Conservation (phyloP, 2,797 vertebrate genomes). For the Sphenodon punctatus region DNA sequence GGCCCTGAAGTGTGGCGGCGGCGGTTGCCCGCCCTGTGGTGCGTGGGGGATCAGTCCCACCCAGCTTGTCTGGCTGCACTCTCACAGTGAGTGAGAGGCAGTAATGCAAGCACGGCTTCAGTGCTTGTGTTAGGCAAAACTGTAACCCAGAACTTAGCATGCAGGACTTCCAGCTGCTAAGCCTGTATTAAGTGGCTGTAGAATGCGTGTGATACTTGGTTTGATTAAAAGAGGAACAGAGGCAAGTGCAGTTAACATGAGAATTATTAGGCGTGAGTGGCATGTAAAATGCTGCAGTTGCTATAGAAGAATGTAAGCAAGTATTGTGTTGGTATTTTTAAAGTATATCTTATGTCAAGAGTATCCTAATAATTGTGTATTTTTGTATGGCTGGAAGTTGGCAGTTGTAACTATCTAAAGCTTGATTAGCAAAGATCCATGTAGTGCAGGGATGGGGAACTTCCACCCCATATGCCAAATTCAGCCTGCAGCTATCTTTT, state of each 20-base stretch:
- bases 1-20: no score
- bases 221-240: neutral
- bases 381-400: slow-evolving; percentile 9
- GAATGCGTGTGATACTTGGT: neutral
- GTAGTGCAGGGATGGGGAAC: no score
- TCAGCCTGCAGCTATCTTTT: no score
- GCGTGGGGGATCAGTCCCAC: no score
- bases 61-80: no score
- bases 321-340: slow-evolving; percentile 65
- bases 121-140: slow-evolving; percentile 22
- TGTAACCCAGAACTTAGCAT: slow-evolving; percentile 12
- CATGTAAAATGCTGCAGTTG: slow-evolving; percentile 40
- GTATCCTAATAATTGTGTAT: neutral
- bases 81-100: no score
- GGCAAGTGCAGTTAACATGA: slow-evolving; percentile 2
- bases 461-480: no score
- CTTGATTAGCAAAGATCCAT: slow-evolving; percentile 19
- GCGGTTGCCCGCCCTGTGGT: no score
- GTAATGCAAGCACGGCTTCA: neutral
- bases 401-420: neutral
- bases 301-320: slow-evolving; percentile 48
- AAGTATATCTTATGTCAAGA: slow-evolving; percentile 59
- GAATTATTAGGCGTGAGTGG: slow-evolving; percentile 10
- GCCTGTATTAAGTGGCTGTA: slow-evolving; percentile 53
- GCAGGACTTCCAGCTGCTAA: slow-evolving; percentile 56